Evolutionary conservation across 2,888 invertebrate genomes (phyloP), one percentile per base, ranked within the genome.

Genomic region (Meteorus colon): DNA sequence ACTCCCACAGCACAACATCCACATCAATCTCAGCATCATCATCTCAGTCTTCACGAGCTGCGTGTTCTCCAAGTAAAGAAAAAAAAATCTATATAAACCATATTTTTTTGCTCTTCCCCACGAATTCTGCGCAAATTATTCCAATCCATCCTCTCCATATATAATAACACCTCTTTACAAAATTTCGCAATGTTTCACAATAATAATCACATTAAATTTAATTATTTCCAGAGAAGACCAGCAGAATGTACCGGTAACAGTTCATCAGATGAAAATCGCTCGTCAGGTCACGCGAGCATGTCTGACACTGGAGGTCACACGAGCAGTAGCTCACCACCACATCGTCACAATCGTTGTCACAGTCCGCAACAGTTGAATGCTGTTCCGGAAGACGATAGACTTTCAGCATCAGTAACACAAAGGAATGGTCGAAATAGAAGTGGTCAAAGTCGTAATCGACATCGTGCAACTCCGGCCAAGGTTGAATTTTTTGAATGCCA

Each of bases 241-340:
- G 92, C 91, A 67, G 94, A 93, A 76, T 93, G 94, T 78, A 94
- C 94, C 78, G 94, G 94, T 86, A 94, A 94, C 90, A 96, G 96
- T 89, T 96, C 96, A 27, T 96, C 96, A 2, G 96, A 96, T 86
- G 96, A 96, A 90, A 96, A 96, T 89, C 92, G 96, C 48, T 96
- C 96, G n/a, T 97, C 97, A 0, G 97, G 97, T 0, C 97, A 97
- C 90, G 97, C 97, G 8, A 96, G 96, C 84, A 97, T 97, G 96
- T 96, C 96, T n/a, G 96, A 97, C 89, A 96, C 96, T 71, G 96
- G 96, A 3, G 91, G 91, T 29, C 91, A 91, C 78, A 89, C 89
- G 71, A 89, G 93, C 74, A 93, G 91, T 76, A 92, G 92, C 82
- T 92, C 92, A 63, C 92, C 92, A 5, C 91, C 92, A 41, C 91